Conservation (phyloP, 2,888 invertebrate genomes). For the Sepioteuthis lessoniana region DNA sequence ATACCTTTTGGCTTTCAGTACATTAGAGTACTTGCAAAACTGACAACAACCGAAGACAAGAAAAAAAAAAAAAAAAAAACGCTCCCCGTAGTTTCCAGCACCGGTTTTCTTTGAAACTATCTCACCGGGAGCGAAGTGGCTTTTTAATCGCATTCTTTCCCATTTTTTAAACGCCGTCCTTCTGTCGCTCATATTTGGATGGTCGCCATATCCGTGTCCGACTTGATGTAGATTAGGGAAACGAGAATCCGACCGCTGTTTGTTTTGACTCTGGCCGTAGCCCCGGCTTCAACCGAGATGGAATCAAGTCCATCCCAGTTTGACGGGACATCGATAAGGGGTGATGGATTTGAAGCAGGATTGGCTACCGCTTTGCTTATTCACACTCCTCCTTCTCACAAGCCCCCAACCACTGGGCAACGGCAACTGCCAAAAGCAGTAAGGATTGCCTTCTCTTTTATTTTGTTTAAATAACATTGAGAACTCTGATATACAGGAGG, state of each 20-base stretch:
- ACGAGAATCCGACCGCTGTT: not conserved
- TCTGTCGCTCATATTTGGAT: not conserved
- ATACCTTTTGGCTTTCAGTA: no score
- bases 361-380: not conserved
- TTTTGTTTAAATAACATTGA: not conserved
- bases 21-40: no score
- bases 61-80: no score
- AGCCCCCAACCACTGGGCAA: not conserved
- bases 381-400: no score
- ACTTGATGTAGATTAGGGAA: not conserved
- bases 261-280: not conserved
- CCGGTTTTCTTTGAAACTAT: no score
- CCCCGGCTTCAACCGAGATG: not conserved
- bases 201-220: not conserved
- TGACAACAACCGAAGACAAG: no score
- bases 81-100: no score
- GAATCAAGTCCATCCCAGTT: not conserved
- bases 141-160: no score
- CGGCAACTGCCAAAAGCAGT: no score
- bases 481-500: not conserved
- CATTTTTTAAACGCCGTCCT: no score
- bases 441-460: no score
- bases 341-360: not conserved
- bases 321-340: conserved; percentile 33
- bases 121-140: no score